Evolutionary conservation across 2,113 vertebrate genomes (phyloP).

Genomic region (Coptodon rendalli): DNA sequence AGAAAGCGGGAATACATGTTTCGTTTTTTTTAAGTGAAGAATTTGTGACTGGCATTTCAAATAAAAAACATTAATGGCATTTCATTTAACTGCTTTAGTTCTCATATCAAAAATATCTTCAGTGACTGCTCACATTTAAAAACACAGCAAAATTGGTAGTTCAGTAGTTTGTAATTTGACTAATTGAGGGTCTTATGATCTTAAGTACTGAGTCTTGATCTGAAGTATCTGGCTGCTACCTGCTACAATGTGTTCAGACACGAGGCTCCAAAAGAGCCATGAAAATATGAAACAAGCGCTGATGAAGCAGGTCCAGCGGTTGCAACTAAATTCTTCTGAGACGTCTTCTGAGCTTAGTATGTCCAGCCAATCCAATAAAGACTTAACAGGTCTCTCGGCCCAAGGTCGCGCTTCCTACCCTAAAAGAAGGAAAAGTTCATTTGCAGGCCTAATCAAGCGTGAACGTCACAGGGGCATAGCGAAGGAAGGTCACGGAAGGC

Average conservation of each 20-base stretch:
- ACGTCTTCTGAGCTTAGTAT: constrained; percentile 11
- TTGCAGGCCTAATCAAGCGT: constrained; percentile 60
- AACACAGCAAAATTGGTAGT: neutral
- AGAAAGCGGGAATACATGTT: neutral
- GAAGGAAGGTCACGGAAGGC: neutral
- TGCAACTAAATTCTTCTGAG: constrained; percentile 5
- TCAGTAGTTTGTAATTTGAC: neutral
- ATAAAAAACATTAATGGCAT: neutral
- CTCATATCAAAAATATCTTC: neutral
- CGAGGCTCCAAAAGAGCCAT: neutral
- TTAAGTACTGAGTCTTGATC: constrained; percentile 5
- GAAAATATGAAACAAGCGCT: constrained; percentile 24
- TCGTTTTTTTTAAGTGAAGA: neutral
- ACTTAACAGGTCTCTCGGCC: constrained; percentile 51
- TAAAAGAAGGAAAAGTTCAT: constrained; percentile 55
- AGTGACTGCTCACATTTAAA: neutral
- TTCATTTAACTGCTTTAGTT: neutral
- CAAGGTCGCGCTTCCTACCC: constrained; percentile 36
- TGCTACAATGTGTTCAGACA: neutral
- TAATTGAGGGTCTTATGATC: constrained; percentile 31
- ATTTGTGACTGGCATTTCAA: neutral
- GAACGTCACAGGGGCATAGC: constrained; percentile 41
- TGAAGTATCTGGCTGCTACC: neutral
- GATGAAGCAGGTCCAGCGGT: constrained; percentile 20
- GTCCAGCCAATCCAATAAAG: constrained; percentile 43